phyloP scores from a whole-genome alignment of 2,113 vertebrate genomes.

The Phalacrocorax carbo region DNA sequence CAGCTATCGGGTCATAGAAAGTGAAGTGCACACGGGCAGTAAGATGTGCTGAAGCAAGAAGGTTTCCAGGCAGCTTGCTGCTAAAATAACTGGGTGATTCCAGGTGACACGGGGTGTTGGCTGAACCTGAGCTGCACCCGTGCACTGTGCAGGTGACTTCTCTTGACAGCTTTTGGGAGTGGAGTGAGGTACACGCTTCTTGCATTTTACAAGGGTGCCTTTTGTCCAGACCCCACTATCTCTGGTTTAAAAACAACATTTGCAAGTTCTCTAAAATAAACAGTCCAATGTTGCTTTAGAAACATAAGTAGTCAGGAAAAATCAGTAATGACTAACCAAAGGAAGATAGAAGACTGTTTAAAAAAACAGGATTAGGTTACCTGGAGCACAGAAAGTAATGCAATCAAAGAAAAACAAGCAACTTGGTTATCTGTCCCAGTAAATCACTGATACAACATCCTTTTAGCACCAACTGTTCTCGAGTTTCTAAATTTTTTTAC shows the following conservation, averaged over 20 bases:
- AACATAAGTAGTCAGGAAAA: constrained; percentile 1
- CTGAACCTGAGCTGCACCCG: not conserved
- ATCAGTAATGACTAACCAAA: not conserved
- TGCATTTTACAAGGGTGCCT: not conserved
- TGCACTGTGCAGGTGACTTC: not conserved
- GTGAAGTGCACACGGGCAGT: not conserved
- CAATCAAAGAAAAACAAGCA: not conserved
- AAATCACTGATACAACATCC: not conserved
- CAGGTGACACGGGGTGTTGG: not conserved
- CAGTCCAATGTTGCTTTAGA: constrained; percentile 18
- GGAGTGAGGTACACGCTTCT: fast-evolving
- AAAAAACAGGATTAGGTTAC: constrained; percentile 24
- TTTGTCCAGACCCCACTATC: not conserved
- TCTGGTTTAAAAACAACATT: not conserved
- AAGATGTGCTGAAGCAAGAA: not conserved
- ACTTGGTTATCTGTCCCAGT: not conserved
- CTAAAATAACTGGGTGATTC: not conserved
- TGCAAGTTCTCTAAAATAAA: constrained; percentile 2
- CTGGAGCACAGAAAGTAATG: not conserved
- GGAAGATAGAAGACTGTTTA: not conserved
- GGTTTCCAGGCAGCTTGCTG: not conserved
- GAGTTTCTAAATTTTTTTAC: not conserved
- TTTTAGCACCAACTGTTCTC: not conserved
- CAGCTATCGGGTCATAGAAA: fast-evolving
- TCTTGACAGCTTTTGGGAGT: not conserved